Base-by-base conservation (phyloP, 2,113 vertebrate species). In the Ammodytes marinus region DNA sequence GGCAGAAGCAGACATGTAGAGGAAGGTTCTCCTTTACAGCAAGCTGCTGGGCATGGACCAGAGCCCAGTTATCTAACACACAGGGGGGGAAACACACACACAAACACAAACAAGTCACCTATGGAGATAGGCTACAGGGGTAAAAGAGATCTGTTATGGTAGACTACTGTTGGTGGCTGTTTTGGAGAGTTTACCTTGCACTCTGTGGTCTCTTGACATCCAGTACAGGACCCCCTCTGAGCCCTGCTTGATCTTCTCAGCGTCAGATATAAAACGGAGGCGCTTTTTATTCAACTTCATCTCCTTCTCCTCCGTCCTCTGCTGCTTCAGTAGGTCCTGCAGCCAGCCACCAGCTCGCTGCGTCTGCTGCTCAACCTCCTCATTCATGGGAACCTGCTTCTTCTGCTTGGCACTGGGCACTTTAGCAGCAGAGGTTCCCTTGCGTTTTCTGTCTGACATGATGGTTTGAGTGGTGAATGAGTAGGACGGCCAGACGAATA, bases 181-280 rank as follows among this genome's bases (percentile, higher is more conserved):
- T 46, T 49, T 0, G 3, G 27, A 1, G 35, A 0, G 15, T n/a
- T 80, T 58, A 98, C 97, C 97, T 95, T 98, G 96, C 9, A 97
- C 94, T 85, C 97, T 93, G 53, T 97, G 96, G 84, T 98, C 97
- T 50, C 97, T 95, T 1, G 61, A 93, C 97, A 98, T 98, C 97
- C 97, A 98, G 92, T 97, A 98, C 8, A 98, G 85, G 59, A 98
- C 93, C 0, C 95, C 96, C 27, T 87, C 74, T 2, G 94, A 94
- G 14, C 83, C 91, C 15, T 94, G 94, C 74, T 93, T 95, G 8
- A 96, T 86, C 69, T 95, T 89, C 0, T 91, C 66, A 6, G 85
- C 65, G 14, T 91, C 80, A 0, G 96, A 96, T 47, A 97, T 0
- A 2, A 95, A 88, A 4, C 95, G 94, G 5, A 96, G 89, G 0